Percentiles rank a stretch among this genome's conserved stretches.
Evolutionary conservation across 2,113 vertebrate species (phyloP).

Genomic region (Prochilodus magdalenae): DNA sequence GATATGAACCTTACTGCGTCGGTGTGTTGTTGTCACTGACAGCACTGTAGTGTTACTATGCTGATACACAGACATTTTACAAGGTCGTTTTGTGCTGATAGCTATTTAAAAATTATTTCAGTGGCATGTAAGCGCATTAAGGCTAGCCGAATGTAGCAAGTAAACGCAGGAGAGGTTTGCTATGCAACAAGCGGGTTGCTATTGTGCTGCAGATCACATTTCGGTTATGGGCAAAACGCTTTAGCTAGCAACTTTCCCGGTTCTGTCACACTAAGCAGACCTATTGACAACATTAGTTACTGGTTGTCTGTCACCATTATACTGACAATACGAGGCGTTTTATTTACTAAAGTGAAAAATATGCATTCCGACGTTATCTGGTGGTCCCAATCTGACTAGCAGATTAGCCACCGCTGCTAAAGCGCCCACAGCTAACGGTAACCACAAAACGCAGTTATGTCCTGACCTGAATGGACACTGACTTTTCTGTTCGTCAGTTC

Average conservation of each 20-base stretch:
- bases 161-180: slow-evolving; percentile 19
- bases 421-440: neutral
- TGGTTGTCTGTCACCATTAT: neutral
- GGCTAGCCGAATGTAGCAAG: slow-evolving; percentile 28
- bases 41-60: neutral
- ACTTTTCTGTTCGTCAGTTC: neutral
- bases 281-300: neutral
- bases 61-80: neutral
- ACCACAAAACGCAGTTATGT: neutral
- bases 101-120: neutral
- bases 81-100: slow-evolving; percentile 3
- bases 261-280: no score
- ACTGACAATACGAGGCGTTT: neutral
- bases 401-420: neutral
- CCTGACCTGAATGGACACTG: neutral
- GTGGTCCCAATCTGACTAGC: neutral
- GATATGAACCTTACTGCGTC: slow-evolving; percentile 19
- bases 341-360: neutral
- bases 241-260: no score
- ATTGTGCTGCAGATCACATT: slow-evolving; percentile 51
- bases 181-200: slow-evolving; percentile 41
- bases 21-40: neutral
- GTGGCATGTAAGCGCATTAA: neutral
- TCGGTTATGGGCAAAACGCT: neutral
- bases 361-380: neutral